Base-by-base conservation (phyloP, 2,888 invertebrate genomes). In the Zygaena filipendulae region DNA sequence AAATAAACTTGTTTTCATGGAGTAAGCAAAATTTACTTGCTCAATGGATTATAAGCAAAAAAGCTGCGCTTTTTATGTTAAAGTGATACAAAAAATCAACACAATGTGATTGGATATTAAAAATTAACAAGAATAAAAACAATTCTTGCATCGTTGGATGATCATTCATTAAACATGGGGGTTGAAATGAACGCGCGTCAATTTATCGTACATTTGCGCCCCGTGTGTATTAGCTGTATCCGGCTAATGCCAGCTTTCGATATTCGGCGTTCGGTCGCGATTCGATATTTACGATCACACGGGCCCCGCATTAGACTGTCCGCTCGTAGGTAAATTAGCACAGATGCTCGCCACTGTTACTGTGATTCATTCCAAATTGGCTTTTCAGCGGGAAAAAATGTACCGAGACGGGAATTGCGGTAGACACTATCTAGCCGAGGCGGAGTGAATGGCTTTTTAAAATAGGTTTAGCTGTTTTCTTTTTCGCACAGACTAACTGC, bases 301-400 rank as follows among this genome's bases (percentile, higher is more conserved):
- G 59, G 66, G 60, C 61, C n/a, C n/a, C 67, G 74, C 79, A 79
- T 79, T 79, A 79, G 75, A 72, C 74, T 79, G 79, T 77, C 77
- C 71, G 58, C 67, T 62, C 70, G 74, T 77, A 77, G 79, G 79
- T 79, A 79, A 79, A 79, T 79, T 79, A 79, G 79, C 79, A 71
- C 79, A 79, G 77, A 79, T 79, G 79, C 69, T 75, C 59, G 67
- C 71, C 62, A 64, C 71, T 66, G 74, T 72, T 70, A 67, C 75
- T 61, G 71, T 79, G 79, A 79, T 79, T 79, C 77, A 79, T 79
- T 79, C 63, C 69, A 75, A 79, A 79, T 79, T 79, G 77, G 77
- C 74, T 77, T 74, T 77, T 71, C 74, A 74, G 67, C 63, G 63
- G 52, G 58, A 67, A 72, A 77, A 75, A 70, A 63, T 54, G 49